These are phyloP conservation scores for Stichodactyla mertensii DNA, from an alignment of 64 coral and sea anemone genomes.

Conservation along the genomic window DNA sequence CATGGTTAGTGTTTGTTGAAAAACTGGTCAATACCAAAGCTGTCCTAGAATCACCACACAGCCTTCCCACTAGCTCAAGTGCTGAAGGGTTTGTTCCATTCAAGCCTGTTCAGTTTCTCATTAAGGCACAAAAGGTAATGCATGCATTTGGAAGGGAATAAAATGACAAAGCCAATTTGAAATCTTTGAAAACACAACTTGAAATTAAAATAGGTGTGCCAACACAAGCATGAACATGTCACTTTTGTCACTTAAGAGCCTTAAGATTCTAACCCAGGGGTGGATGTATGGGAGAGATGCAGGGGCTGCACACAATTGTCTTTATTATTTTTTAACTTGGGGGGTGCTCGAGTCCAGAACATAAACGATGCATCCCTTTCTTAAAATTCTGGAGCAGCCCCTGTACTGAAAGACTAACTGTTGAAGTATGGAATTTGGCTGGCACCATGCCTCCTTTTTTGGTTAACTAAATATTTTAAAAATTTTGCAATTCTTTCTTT, in stretches of 20 bases:
- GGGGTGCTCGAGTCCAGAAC: no score
- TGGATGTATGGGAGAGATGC: no score
- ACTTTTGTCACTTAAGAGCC: no score
- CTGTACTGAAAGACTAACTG: no score
- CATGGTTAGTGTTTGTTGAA: constrained; percentile 82
- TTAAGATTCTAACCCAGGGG: no score
- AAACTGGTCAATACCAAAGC: constrained; percentile 75
- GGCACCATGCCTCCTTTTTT: neutral
- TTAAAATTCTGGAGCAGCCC: no score
- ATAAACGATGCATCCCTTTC: no score
- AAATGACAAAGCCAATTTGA: neutral
- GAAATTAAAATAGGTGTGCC: no score
- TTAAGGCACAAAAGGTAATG: constrained; percentile 78
- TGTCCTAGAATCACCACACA: constrained; percentile 80
- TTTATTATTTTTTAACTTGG: no score
- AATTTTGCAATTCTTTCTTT: neutral
- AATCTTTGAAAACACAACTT: neutral
- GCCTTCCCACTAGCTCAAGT: constrained; percentile 53
- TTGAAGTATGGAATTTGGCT: no score
- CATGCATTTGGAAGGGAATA: neutral
- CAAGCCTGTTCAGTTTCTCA: constrained; percentile 66
- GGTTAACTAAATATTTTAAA: neutral
- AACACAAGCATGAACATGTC: no score
- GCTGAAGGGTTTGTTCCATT: constrained; percentile 54
- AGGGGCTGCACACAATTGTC: no score